Base-by-base conservation (phyloP, 2,797 vertebrate genomes). In the Poecilia velifera region DNA sequence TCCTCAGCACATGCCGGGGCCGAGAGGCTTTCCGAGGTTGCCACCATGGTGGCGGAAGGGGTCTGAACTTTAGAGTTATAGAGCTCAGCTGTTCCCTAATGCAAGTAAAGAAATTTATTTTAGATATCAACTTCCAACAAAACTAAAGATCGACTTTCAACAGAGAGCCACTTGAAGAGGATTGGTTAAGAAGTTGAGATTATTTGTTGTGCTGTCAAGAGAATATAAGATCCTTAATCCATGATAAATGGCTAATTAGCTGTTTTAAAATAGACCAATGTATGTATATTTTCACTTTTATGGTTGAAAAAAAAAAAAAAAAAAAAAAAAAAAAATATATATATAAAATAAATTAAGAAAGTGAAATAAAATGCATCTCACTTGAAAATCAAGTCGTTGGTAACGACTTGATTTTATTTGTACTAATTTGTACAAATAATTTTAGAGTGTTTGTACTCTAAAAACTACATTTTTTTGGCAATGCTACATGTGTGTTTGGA, bases 11-110 rank as follows among this genome's bases (percentile, higher is more conserved):
- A 75, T 59, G 41, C 74, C 74, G 25, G 59, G 47, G 79, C 49
- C 13, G 59, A 73, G 7, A 80, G 71, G 45, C 76, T 81, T 70
- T 3, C 0, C 73, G 70, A 82, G 45, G 76, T 76, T 46, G 66
- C 51, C 53, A 47, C 41, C 59, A 72, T 18, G 6, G 73, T 74
- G 53, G 72, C 16, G 45, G 76, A 14, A 14, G 62, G 14, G 75
- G 66, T 9, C 5, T 55, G 34, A 66, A 62, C 51, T 71, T 72
- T 68, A 34, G 43, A 49, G 28, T 59, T 59, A 41, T 18, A 76
- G 46, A 45, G 22, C 49, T 76, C 1, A 41, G 4, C 4, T 31
- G 13, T 59, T 28, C 28, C 57, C 57, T 28, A 59, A 31, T 64
- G 59, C 9, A 31, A 59, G 13, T 59, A 16, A 57, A 57, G 25